These are phyloP conservation scores for Stratiolaelaps scimitus DNA, from an alignment of 1,140 invertebrate genomes.

Conservation along the genomic window DNA sequence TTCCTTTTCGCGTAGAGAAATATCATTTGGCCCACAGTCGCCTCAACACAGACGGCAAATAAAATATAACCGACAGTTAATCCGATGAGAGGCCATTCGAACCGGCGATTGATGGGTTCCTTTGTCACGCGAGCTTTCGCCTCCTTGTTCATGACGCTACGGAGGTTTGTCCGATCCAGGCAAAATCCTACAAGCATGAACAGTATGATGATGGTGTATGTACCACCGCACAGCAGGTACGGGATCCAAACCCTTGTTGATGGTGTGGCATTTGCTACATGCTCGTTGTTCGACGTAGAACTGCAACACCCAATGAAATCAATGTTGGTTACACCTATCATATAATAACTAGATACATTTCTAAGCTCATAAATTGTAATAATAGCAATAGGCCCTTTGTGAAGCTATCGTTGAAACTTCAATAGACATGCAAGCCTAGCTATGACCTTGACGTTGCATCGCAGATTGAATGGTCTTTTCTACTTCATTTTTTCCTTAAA, in stretches of 20 bases:
- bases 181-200: not conserved
- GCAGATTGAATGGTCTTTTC: no score
- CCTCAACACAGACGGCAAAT: not conserved
- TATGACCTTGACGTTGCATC: no score
- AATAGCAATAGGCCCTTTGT: no score
- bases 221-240: not conserved
- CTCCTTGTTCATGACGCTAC: not conserved
- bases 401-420: no score
- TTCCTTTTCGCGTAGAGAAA: not conserved
- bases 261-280: not conserved
- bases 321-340: no score
- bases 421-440: no score
- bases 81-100: slow-evolving; percentile 1
- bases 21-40: not conserved
- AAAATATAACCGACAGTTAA: not conserved
- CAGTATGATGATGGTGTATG: not conserved
- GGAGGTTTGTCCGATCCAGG: not conserved
- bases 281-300: not conserved
- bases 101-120: not conserved
- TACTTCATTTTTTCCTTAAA: no score
- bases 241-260: not conserved
- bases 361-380: no score
- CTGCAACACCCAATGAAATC: no score
- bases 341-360: no score
- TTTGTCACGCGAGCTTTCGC: not conserved